These are phyloP conservation scores for Hymenochirus boettgeri DNA, from an alignment of 2,113 vertebrate genomes.

Conservation along the genomic window DNA sequence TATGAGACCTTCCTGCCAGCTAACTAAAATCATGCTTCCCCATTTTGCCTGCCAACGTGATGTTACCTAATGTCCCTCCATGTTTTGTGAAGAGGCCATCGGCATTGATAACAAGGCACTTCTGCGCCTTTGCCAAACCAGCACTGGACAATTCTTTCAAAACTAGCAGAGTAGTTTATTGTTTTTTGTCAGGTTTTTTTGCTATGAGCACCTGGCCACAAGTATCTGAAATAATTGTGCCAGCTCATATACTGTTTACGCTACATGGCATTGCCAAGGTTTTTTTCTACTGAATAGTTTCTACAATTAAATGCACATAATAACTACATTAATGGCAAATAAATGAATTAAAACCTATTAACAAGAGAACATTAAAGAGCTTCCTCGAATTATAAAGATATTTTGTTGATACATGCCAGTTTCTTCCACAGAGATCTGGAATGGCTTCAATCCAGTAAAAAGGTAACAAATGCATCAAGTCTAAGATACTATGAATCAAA, in stretches of 20 bases:
- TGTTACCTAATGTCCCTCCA: conserved; percentile 17
- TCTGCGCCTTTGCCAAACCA: conserved; percentile 4
- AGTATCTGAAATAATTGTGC: neutral
- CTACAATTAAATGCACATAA: no score
- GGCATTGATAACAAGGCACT: conserved; percentile 1
- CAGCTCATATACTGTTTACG: neutral
- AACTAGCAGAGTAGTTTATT: conserved; percentile 19
- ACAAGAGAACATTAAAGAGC: no score
- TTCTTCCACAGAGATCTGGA: no score
- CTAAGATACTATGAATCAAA: no score
- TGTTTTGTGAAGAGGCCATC: conserved; percentile 6
- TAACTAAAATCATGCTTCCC: conserved; percentile 9
- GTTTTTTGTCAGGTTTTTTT: conserved; percentile 8
- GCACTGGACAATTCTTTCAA: conserved; percentile 6
- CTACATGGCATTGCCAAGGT: neutral
- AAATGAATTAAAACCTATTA: no score
- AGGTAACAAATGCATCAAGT: no score
- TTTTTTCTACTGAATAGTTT: neutral
- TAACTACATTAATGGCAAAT: no score
- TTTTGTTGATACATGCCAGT: no score
- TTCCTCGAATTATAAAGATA: no score
- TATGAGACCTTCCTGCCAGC: conserved; percentile 13
- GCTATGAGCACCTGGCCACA: conserved; percentile 22
- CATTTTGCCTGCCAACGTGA: conserved; percentile 6
- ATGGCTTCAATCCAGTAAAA: no score